Percentiles rank a stretch among this genome's conserved stretches.
Conservation (phyloP, 64 coral and sea anemone genomes). For the Trachythela sp. region DNA sequence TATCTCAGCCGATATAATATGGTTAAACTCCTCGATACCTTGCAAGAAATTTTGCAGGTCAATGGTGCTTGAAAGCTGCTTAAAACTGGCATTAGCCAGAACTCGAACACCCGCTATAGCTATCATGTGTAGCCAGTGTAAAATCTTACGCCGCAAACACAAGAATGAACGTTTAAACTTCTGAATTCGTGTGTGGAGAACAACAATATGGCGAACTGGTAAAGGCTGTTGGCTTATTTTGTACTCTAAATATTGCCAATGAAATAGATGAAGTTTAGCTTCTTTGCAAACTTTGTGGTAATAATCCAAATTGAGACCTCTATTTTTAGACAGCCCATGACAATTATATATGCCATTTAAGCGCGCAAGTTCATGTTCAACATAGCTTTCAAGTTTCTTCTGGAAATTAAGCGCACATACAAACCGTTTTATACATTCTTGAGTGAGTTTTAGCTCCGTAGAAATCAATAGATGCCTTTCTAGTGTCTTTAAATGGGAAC, state of each 20-base stretch:
- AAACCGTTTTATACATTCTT: neutral
- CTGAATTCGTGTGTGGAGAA: neutral
- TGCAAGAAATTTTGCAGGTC: constrained; percentile 9
- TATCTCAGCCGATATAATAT: neutral
- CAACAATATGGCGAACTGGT: neutral
- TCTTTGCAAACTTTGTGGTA: constrained; percentile 19
- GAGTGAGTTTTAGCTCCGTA: neutral
- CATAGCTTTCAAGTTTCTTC: neutral
- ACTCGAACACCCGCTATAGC: neutral
- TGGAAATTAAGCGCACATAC: neutral
- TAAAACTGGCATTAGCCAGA: constrained; percentile 18
- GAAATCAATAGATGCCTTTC: neutral
- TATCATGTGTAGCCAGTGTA: neutral
- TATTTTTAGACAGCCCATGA: neutral
- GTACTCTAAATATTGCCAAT: neutral
- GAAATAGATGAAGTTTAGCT: neutral
- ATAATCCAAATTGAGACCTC: neutral
- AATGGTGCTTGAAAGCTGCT: constrained; percentile 11
- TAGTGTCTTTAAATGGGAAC: neutral
- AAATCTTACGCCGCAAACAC: neutral
- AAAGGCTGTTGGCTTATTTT: neutral
- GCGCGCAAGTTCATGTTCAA: neutral
- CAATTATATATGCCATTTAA: neutral
- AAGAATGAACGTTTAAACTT: neutral
- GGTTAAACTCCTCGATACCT: neutral